Evolutionary conservation across 2,797 vertebrate genomes (phyloP).

Genomic region (Carapus acus): DNA sequence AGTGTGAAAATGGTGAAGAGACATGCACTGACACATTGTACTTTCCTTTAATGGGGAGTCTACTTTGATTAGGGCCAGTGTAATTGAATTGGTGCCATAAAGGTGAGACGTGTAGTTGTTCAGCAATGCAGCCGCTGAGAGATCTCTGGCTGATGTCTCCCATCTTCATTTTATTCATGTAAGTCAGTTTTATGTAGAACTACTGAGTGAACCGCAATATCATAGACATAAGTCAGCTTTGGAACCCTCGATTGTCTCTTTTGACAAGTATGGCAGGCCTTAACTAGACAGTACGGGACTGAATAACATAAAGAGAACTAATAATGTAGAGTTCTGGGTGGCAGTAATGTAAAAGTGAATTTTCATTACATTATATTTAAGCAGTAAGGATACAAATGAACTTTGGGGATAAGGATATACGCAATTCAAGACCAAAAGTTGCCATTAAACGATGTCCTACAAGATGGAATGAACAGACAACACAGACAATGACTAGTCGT

Average conservation of each 20-base stretch:
- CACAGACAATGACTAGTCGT: too few relatives aligned
- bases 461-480: too few relatives aligned
- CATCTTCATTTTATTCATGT: constrained; percentile 21
- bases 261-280: constrained; percentile 32
- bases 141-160: constrained; percentile 35
- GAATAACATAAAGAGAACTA: background rate
- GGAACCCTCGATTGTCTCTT: constrained; percentile 32
- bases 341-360: constrained; percentile 7
- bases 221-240: constrained; percentile 31
- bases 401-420: too few relatives aligned
- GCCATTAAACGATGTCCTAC: too few relatives aligned
- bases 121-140: constrained; percentile 44
- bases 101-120: constrained; percentile 47
- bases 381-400: background rate
- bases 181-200: constrained; percentile 36
- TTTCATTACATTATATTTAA: constrained; percentile 17
- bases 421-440: too few relatives aligned
- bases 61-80: constrained; percentile 46
- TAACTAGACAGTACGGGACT: constrained; percentile 17
- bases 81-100: constrained; percentile 29
- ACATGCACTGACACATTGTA: constrained; percentile 22
- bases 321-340: constrained; percentile 12
- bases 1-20: constrained; percentile 16
- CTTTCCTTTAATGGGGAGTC: constrained; percentile 57
- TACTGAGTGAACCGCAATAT: constrained; percentile 8